Conservation (phyloP, 2,113 vertebrate species). For the Gymnocephalus cernua region DNA sequence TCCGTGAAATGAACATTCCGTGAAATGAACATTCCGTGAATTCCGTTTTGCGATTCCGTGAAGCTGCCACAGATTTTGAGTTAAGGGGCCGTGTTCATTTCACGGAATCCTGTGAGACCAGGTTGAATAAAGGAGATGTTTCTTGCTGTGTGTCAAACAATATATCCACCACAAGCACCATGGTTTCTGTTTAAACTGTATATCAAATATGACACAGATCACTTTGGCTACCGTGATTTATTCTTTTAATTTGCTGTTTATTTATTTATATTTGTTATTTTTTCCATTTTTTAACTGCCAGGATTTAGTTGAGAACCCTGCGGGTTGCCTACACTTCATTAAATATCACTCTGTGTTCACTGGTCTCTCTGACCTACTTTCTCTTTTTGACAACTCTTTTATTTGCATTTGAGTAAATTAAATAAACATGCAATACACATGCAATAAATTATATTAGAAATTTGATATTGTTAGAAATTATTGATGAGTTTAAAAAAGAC, state of each 20-base stretch:
- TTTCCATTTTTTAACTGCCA: not conserved
- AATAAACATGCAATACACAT: no score
- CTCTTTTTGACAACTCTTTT: constrained; percentile 13
- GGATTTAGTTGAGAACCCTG: not conserved
- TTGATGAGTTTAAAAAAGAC: no score
- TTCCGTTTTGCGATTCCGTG: no score
- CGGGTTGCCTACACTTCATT: constrained; percentile 17
- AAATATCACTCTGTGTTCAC: not conserved
- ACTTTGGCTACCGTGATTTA: not conserved
- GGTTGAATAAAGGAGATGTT: no score
- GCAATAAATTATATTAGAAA: no score
- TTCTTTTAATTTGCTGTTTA: not conserved
- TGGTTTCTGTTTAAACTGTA: not conserved
- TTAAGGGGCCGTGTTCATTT: no score
- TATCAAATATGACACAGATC: not conserved
- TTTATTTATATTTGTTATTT: not conserved
- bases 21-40: no score
- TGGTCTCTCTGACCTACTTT: constrained; percentile 53
- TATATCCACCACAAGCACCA: not conserved
- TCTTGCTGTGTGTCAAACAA: not conserved
- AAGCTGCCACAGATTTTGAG: no score
- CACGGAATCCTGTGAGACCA: no score
- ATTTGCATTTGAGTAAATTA: no score
- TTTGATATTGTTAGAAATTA: no score
- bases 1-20: no score